Percentiles rank a stretch among this genome's conserved stretches.
phyloP scores from a whole-genome alignment of 2,797 vertebrate species.

The Nyctalus aviator region DNA sequence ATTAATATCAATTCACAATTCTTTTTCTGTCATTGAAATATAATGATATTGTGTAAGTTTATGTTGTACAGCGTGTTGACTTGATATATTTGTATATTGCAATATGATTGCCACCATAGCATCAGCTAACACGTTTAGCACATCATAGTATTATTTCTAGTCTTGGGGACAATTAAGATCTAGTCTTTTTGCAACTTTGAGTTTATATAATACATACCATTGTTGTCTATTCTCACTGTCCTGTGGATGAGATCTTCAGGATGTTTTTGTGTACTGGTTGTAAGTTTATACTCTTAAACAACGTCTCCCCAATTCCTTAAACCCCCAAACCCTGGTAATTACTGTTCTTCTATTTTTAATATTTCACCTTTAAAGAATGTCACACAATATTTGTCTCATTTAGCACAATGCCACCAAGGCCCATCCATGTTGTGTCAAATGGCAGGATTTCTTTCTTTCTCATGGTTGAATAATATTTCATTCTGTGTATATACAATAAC shows the following conservation, averaged over 20 bases:
- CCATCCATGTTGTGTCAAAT: not conserved
- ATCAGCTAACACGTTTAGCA: not conserved
- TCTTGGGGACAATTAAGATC: not conserved
- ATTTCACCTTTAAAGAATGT: not conserved
- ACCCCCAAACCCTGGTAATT: not conserved
- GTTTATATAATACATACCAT: not conserved
- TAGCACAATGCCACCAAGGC: not conserved
- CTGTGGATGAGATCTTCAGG: not conserved
- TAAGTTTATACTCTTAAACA: not conserved
- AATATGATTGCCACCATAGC: not conserved
- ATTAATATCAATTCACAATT: not conserved
- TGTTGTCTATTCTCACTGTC: not conserved
- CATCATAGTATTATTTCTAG: not conserved
- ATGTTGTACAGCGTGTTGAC: not conserved
- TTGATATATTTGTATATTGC: not conserved
- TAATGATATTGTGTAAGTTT: not conserved
- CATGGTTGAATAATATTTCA: not conserved
- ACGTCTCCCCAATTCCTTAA: not conserved
- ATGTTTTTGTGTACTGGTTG: not conserved
- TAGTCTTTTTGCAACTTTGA: not conserved
- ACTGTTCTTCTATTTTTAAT: not conserved
- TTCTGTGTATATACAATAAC: not conserved
- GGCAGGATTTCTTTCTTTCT: not conserved
- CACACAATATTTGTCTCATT: not conserved
- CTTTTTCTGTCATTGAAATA: not conserved